Conservation (phyloP, 2,113 vertebrate species). For the Propithecus coquereli region DNA sequence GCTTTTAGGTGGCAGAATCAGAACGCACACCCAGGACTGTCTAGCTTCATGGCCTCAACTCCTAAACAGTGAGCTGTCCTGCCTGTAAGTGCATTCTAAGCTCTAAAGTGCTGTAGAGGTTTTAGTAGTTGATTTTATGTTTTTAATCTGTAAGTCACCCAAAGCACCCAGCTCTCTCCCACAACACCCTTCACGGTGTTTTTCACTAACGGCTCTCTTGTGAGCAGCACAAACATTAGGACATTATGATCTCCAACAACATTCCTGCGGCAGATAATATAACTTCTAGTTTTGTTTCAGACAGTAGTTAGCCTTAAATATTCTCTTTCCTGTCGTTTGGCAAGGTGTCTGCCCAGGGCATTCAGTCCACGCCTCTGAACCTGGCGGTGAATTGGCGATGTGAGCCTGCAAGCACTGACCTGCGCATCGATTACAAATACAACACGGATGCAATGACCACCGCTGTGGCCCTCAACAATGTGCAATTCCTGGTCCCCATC, state of each 20-base stretch:
- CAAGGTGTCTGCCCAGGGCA: slow-evolving; percentile 94
- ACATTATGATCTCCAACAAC: neutral
- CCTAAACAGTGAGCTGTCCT: neutral
- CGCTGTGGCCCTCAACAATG: slow-evolving; percentile 92
- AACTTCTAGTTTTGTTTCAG: neutral
- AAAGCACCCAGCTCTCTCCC: neutral
- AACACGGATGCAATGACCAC: slow-evolving; percentile 93
- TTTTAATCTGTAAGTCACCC: neutral
- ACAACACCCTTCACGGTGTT: accelerated
- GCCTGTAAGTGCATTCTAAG: neutral
- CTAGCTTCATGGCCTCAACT: neutral
- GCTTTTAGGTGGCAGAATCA: neutral
- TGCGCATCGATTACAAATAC: slow-evolving; percentile 98
- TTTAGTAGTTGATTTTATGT: neutral
- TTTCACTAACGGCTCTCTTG: neutral
- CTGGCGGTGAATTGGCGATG: slow-evolving; percentile 96
- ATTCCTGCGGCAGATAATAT: neutral
- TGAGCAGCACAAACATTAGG: neutral
- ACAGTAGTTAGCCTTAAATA: neutral
- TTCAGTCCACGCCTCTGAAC: slow-evolving; percentile 97
- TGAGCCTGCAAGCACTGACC: slow-evolving; percentile 91
- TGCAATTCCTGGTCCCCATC: slow-evolving; percentile 93
- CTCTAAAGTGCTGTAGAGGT: neutral
- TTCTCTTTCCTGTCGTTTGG: slow-evolving; percentile 76
- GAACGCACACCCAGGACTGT: neutral